These are phyloP conservation scores for Spodoptera litura DNA, from an alignment of 1,140 invertebrate genomes.

Conservation along the genomic window DNA sequence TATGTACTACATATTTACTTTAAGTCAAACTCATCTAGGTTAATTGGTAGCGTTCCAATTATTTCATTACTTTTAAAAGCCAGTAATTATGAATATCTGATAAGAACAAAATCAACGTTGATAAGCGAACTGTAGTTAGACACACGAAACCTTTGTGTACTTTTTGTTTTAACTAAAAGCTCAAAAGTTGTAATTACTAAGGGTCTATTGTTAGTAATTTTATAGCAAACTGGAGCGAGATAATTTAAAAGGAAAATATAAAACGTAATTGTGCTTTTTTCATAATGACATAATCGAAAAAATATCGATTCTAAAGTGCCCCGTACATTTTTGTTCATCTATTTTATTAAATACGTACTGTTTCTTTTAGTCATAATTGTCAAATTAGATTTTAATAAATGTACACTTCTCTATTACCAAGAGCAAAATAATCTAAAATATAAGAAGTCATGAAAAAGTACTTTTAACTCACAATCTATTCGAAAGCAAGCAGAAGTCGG, in stretches of 20 bases:
- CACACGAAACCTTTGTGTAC: constrained; percentile 38
- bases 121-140: constrained; percentile 34
- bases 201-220: constrained; percentile 7
- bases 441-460: neutral
- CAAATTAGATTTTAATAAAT: too few relatives aligned
- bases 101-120: constrained; percentile 37
- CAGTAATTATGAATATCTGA: constrained; percentile 45
- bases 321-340: neutral
- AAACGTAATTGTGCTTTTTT: neutral
- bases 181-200: constrained; percentile 16
- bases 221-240: neutral
- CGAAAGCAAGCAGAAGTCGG: neutral
- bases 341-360: neutral
- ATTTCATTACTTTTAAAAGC: constrained; percentile 46
- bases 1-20: constrained; percentile 1
- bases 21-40: constrained; percentile 31
- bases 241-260: neutral
- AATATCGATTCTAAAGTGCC: too few relatives aligned
- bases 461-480: neutral
- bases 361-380: too few relatives aligned
- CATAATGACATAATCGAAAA: too few relatives aligned
- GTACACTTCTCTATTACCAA: too few relatives aligned
- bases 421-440: neutral
- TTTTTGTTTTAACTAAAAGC: constrained; percentile 30
- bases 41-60: constrained; percentile 39